phyloP scores from a whole-genome alignment of 2,113 vertebrate genomes.

The Pandion haliaetus region DNA sequence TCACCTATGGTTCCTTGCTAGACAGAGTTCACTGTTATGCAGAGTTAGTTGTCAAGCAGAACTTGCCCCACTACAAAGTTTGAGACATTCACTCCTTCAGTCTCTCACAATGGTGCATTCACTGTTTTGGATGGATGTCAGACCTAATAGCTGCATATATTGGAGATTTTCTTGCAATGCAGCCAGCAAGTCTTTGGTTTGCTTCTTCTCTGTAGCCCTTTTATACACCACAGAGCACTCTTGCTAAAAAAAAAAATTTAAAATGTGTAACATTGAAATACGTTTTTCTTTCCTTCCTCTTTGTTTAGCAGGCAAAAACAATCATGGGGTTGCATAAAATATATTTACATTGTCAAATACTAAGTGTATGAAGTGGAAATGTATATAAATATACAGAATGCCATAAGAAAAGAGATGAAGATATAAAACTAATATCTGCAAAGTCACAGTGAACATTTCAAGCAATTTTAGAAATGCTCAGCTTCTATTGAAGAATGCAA shows the following conservation, averaged over 20 bases:
- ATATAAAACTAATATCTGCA: neutral
- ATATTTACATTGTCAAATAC: neutral
- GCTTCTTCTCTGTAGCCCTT: neutral
- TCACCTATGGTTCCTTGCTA: too few species aligned
- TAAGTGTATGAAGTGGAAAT: neutral
- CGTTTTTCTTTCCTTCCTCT: neutral
- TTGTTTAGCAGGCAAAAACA: neutral
- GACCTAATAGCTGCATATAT: neutral
- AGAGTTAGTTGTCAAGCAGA: too few species aligned
- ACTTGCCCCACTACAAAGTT: too few species aligned
- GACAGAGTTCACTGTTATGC: too few species aligned
- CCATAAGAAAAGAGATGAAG: neutral
- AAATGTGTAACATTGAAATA: neutral
- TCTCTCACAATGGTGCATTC: too few species aligned
- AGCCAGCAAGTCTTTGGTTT: neutral
- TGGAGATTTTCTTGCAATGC: neutral
- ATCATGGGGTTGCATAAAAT: neutral
- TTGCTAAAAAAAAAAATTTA: neutral
- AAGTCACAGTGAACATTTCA: neutral
- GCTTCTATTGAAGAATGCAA: neutral
- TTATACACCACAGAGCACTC: neutral
- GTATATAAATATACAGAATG: neutral
- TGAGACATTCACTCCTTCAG: too few species aligned
- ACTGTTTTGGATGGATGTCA: neutral
- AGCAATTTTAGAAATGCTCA: neutral